Evolutionary conservation across 2,888 invertebrate genomes (phyloP), one percentile per base, ranked within the genome.

Genomic region (Erebia palarica): DNA sequence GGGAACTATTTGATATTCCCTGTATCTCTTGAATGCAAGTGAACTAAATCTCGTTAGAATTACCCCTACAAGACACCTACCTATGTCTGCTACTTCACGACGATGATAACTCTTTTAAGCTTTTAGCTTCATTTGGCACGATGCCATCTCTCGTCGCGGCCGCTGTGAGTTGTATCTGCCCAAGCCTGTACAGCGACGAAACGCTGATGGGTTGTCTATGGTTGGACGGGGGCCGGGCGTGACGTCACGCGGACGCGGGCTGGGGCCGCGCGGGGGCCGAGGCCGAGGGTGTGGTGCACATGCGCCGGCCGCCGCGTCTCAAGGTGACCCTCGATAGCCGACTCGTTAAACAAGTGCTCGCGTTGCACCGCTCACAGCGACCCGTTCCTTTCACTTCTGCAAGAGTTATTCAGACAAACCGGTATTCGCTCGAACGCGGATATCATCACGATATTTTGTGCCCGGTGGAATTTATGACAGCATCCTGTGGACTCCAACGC

Each of bases 221-320:
- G 55, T 63, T 73, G 72, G 53, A 71, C 71, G 78, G 77, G 80
- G 82, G 80, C 79, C 75, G 79, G 80, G 72, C 75, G 83, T 89
- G 89, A 90, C 90, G 91, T 89, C 87, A 87, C 82, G 71, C 73
- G 76, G 75, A 75, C 76, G 74, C n/a, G 36, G 44, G 53, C 16
- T 0, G 51, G 75, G 77, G 77, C 51, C n/a, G 14, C 76, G 78
- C 76, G 73, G 83, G 78, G 73, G 79, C 75, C 80, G 82, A 78
- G 84, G 84, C 78, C 83, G 91, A 90, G 91, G 91, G 92, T 90
- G 91, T 90, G 90, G 91, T 91, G 91, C 91, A 92, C 92, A 92
- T 92, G 92, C 92, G 91, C 91, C 82, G 82, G 81, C 78, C 80
- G 80, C 79, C 79, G 81, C 86, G 86, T 78, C 82, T 89, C 92